phyloP scores from a whole-genome alignment of 2,113 vertebrate genomes.

The Progne subis region DNA sequence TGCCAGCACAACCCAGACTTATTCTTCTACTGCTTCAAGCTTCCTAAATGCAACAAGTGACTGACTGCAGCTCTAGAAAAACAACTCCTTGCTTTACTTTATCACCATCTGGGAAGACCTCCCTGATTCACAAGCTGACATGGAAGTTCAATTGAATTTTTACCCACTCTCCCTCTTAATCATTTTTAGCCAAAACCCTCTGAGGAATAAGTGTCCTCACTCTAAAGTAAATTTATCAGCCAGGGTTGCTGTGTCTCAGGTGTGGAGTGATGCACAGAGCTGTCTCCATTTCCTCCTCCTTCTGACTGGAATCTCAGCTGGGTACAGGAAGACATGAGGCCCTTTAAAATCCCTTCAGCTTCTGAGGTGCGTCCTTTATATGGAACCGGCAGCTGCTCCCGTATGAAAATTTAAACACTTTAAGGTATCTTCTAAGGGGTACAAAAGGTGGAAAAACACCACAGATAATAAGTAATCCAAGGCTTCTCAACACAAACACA shows the following conservation, averaged over 20 bases:
- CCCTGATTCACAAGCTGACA: conserved; percentile 14
- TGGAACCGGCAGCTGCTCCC: neutral
- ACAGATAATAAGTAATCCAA: neutral
- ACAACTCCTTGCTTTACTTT: neutral
- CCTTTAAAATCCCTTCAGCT: neutral
- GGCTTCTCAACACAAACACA: neutral
- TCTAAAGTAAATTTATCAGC: conserved; percentile 8
- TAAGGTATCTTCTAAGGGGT: neutral
- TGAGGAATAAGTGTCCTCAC: neutral
- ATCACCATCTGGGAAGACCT: neutral
- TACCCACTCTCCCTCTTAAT: neutral
- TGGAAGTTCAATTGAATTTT: neutral
- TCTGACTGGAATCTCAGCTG: neutral
- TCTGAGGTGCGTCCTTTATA: neutral
- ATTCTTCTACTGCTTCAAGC: neutral
- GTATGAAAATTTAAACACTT: neutral
- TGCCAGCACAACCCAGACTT: neutral
- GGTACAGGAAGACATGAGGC: neutral
- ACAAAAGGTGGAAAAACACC: neutral
- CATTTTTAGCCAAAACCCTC: neutral
- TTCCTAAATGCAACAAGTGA: neutral
- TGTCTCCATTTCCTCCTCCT: neutral
- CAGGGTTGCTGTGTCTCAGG: neutral
- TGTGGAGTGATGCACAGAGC: neutral
- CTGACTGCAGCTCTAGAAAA: neutral